These are phyloP conservation scores for Coilia nasus DNA, from an alignment of 2,797 vertebrate genomes.

Conservation along the genomic window DNA sequence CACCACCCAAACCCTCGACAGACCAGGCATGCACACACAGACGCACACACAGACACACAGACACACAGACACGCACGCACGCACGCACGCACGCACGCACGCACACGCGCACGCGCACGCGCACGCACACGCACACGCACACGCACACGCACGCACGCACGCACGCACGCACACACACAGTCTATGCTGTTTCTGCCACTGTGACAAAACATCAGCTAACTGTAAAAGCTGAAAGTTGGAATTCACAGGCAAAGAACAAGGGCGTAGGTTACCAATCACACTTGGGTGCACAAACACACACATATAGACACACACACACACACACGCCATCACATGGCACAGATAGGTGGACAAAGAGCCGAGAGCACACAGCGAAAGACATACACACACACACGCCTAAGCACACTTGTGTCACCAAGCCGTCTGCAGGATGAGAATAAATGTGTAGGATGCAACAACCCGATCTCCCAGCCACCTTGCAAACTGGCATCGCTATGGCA, in stretches of 20 bases:
- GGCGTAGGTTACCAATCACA: neutral
- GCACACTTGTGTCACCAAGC: neutral
- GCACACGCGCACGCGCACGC: neutral
- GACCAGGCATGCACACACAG: neutral
- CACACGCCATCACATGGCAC: neutral
- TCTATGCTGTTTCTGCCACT: neutral
- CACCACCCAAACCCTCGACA: neutral
- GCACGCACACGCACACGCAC: neutral
- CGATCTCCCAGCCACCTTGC: neutral
- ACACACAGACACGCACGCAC: too few relatives aligned
- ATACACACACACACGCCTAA: neutral
- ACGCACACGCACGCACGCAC: too few relatives aligned
- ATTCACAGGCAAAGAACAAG: neutral
- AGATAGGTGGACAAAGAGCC: neutral
- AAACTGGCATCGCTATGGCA: neutral
- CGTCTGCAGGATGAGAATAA: neutral
- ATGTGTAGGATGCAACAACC: neutral
- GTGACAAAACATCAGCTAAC: neutral
- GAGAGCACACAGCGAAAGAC: neutral
- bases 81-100: neutral
- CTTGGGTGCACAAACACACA: neutral
- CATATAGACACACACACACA: too few relatives aligned
- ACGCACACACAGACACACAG: neutral
- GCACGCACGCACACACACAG: neutral
- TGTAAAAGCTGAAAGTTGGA: neutral